Evolutionary conservation across 2,888 invertebrate species (phyloP).

Genomic region (Stegana nigrithorax): DNA sequence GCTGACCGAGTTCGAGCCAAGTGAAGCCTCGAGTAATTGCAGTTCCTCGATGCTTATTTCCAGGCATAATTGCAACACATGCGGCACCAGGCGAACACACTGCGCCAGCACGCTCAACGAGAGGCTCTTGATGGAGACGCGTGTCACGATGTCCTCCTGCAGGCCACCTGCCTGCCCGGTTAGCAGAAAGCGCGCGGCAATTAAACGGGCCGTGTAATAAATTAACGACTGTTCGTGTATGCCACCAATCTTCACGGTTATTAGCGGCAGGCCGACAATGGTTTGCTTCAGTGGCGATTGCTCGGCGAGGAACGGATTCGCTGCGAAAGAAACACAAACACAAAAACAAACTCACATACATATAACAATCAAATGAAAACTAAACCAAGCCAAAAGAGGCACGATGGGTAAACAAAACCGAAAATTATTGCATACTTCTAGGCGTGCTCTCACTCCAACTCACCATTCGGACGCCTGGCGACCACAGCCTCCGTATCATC

Average conservation of each 20-base stretch:
- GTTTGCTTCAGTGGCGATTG: slow-evolving; percentile 49
- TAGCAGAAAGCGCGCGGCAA: slow-evolving; percentile 65
- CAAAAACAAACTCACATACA: no score
- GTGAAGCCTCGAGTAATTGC: slow-evolving; percentile 32
- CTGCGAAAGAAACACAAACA: slow-evolving; percentile 33
- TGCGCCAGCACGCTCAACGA: slow-evolving; percentile 84
- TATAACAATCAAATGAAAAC: no score
- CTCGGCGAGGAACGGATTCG: slow-evolving; percentile 57
- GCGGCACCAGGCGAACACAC: slow-evolving; percentile 80
- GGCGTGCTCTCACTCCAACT: slow-evolving; percentile 29
- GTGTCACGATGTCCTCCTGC: slow-evolving; percentile 79
- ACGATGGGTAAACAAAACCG: slow-evolving; percentile 41
- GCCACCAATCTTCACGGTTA: slow-evolving; percentile 63
- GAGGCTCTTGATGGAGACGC: slow-evolving; percentile 92
- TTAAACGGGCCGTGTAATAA: slow-evolving; percentile 64
- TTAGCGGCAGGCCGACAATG: slow-evolving; percentile 39
- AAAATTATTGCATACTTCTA: slow-evolving; percentile 25
- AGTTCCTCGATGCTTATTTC: slow-evolving; percentile 71
- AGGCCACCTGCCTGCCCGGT: slow-evolving; percentile 70
- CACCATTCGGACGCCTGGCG: slow-evolving; percentile 47
- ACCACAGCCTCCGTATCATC: slow-evolving; percentile 24
- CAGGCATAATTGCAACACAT: slow-evolving; percentile 76
- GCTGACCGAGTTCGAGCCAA: slow-evolving; percentile 42
- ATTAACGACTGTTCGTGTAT: slow-evolving; percentile 65
- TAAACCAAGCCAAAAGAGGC: slow-evolving; percentile 24